Base-by-base conservation (phyloP, 2,113 vertebrate species). In the Burhinus bistriatus region DNA sequence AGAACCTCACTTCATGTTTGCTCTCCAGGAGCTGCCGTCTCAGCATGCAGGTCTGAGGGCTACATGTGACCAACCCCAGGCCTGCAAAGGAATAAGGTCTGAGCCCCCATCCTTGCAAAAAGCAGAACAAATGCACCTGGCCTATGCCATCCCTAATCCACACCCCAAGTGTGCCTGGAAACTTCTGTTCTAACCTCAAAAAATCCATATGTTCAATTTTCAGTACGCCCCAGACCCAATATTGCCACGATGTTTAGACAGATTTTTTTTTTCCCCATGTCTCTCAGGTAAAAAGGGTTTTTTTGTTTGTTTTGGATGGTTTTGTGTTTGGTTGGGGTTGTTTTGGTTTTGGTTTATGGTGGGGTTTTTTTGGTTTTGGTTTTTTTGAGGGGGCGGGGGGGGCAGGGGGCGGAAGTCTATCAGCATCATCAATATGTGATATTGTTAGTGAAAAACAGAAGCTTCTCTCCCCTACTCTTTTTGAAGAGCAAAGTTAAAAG, bases 41-140 rank as follows among this genome's bases (percentile, higher is more conserved):
- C 2, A 0, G 72, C 25, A 12, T 5, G 13, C 21, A 77, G 12
- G 7, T 69, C 36, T 40, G 21, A 17, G 6, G 44, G 19, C 17
- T n/a, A 32, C 9, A 2, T 5, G 20, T 0, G 3, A 14, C 15
- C 23, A 42, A 6, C 4, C 4, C 13, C 18, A 22, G 13, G 26
- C 9, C 38, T n/a, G 16, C 4, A 3, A 0, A n/a, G 36, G 34
- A 77, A 25, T 6, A 25, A 34, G 12, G 26, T 14, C 26, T 36
- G 3, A 7, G 3, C 14, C 1, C 16, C n/a, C 20, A 23, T 8
- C 49, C 44, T 62, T 25, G 20, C 15, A 81, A 70, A 84, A 76
- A 70, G 15, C 11, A 51, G 10, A 68, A 42, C 11, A 73, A 73
- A 34, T 14, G 25, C 10, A 32, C 25, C 44, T 80, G 44, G 45